A percentile compares a stretch with the other conserved stretches of the same genome.
Evolutionary conservation across 2,113 vertebrate species (phyloP).

Genomic region (Alligator sinensis): DNA sequence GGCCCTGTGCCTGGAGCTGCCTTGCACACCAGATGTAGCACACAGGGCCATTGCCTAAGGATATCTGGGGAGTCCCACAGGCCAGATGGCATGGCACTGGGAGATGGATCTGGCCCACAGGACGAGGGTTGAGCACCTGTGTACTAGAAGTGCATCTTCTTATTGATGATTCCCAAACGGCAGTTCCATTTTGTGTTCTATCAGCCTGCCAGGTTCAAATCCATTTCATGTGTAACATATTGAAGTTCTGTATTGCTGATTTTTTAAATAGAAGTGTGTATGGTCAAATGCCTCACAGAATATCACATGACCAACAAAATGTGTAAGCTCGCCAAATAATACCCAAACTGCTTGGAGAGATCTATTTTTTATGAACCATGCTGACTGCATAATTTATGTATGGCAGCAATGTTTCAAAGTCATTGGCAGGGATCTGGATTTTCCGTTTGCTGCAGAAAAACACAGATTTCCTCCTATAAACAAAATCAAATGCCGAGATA

Average conservation of each 20-base stretch:
- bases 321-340: not conserved
- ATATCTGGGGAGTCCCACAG: too few species aligned
- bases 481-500: too few species aligned
- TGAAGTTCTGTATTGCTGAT: conserved; percentile 57
- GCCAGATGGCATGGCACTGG: too few species aligned
- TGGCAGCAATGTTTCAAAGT: too few species aligned
- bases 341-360: not conserved
- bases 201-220: conserved; percentile 52
- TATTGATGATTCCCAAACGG: not conserved
- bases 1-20: too few species aligned
- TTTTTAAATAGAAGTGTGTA: conserved; percentile 34
- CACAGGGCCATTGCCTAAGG: too few species aligned
- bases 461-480: too few species aligned
- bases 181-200: conserved; percentile 44
- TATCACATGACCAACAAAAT: not conserved
- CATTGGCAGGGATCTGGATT: too few species aligned
- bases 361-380: not conserved
- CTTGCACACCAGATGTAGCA: too few species aligned
- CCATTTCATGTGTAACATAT: conserved; percentile 36
- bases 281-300: conserved; percentile 27
- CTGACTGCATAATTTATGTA: not conserved
- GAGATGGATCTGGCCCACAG: too few species aligned
- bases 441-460: too few species aligned
- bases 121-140: too few species aligned
- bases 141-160: conserved; percentile 23